Evolutionary conservation across 2,113 vertebrate species (phyloP).

Genomic region (Embiotoca jacksoni): DNA sequence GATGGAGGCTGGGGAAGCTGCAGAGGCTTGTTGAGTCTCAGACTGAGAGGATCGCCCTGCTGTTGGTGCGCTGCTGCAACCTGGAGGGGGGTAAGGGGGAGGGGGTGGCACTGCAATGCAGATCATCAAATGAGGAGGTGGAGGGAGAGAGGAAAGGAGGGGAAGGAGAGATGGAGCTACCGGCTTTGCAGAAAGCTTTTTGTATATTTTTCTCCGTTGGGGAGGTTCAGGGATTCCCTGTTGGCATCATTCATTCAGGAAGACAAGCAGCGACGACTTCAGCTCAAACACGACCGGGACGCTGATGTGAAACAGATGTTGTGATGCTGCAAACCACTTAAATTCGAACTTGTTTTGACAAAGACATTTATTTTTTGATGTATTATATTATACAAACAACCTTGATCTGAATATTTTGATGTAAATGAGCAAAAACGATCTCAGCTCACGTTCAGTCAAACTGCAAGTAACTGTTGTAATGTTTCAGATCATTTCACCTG

Average conservation of each 20-base stretch:
- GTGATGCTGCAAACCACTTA: not conserved
- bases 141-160: not conserved
- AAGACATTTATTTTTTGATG: too few species aligned
- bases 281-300: not conserved
- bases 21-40: slow-evolving; percentile 33
- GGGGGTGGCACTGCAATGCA: slow-evolving; percentile 66
- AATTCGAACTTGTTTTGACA: too few species aligned
- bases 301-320: not conserved
- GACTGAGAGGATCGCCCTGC: slow-evolving; percentile 41
- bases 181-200: slow-evolving; percentile 41
- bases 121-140: slow-evolving; percentile 49
- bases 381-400: too few species aligned
- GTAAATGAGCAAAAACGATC: too few species aligned
- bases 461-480: too few species aligned
- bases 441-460: too few species aligned
- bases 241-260: slow-evolving; percentile 27
- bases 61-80: slow-evolving; percentile 61
- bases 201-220: not conserved
- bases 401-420: too few species aligned
- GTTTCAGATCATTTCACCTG: too few species aligned
- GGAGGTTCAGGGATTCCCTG: slow-evolving; percentile 58
- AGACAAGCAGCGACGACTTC: not conserved
- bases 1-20: not conserved
- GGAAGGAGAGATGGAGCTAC: not conserved
- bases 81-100: slow-evolving; percentile 11